Base-by-base conservation (phyloP, 2,888 invertebrate species). In the Spodoptera exigua region DNA sequence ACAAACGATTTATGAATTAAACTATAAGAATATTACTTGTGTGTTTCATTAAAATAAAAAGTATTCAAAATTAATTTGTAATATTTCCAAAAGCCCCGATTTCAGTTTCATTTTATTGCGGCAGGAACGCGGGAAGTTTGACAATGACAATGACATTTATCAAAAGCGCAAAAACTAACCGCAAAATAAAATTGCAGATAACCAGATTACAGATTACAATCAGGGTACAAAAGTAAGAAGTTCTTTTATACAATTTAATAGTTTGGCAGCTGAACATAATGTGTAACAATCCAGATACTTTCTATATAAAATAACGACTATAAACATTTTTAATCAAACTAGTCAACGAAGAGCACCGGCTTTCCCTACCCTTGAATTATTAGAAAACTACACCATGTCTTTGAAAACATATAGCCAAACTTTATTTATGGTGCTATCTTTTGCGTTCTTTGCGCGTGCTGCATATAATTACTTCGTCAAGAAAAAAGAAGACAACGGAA, bases 391-490 rank as follows among this genome's bases (percentile, higher is more conserved):
- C 44, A 64, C 16, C 32, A 66, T 66, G 71, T 47, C 55, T 35
- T 11, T 71, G 18, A 47, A 43, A 64, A 58, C 13, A 27, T 61
- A 41, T 16, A 70, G 65, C 13, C 67, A 79, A 79, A 66, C 75
- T 44, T 56, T 88, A 41, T 53, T 88, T 43, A 43, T 79, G n/a
- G 48, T 88, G 13, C 12, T 86, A 57, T 75, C 89, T 27, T 52
- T 90, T 35, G 81, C 84, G 36, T 78, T 87, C 39, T 77, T 80
- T 16, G 80, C 89, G 11, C 82, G 84, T 56, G 70, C 81, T 17
- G 81, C 83, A 0, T 91, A 87, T 63, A 83, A 84, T 34, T 84
- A 81, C 57, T 82, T 79, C 47, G 68, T 74, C 47, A 78, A 64
- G 74, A 86, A 83, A 63, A 79, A 79, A 64, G 70, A 79, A 61